phyloP scores from a whole-genome alignment of 2,113 vertebrate genomes.

The Psammodynastes pulverulentus region DNA sequence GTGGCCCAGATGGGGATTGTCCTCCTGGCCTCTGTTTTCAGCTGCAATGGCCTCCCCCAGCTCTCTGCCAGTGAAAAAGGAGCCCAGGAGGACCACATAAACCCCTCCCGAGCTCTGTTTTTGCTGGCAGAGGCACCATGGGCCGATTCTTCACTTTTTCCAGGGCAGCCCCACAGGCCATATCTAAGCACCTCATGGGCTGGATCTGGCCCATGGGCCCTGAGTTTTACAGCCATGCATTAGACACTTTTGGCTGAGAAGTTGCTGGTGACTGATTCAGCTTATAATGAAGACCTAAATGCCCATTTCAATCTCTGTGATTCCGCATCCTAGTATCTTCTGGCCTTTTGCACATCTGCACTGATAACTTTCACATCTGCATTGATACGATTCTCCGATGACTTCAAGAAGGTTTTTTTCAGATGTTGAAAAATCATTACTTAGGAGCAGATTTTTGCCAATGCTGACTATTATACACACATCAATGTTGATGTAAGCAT shows the following conservation, averaged over 20 bases:
- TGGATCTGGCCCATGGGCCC: too few relatives aligned
- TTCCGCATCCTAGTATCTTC: neutral
- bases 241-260: neutral
- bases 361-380: neutral
- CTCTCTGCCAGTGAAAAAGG: too few relatives aligned
- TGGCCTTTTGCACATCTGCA: neutral
- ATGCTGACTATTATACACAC: neutral
- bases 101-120: too few relatives aligned
- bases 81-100: too few relatives aligned
- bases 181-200: too few relatives aligned
- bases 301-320: neutral
- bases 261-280: neutral
- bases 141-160: too few relatives aligned
- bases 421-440: neutral
- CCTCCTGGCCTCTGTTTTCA: rapidly evolving
- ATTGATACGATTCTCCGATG: neutral
- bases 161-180: too few relatives aligned
- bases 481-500: neutral
- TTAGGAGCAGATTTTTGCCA: neutral
- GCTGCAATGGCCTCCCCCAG: too few relatives aligned
- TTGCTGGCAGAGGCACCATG: too few relatives aligned
- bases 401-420: neutral
- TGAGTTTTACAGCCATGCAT: neutral
- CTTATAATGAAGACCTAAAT: neutral
- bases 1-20: too few relatives aligned